Evolutionary conservation across 2,888 invertebrate genomes (phyloP), one percentile per base, ranked within the genome.

Genomic region (Eristalinus aeneus): DNA sequence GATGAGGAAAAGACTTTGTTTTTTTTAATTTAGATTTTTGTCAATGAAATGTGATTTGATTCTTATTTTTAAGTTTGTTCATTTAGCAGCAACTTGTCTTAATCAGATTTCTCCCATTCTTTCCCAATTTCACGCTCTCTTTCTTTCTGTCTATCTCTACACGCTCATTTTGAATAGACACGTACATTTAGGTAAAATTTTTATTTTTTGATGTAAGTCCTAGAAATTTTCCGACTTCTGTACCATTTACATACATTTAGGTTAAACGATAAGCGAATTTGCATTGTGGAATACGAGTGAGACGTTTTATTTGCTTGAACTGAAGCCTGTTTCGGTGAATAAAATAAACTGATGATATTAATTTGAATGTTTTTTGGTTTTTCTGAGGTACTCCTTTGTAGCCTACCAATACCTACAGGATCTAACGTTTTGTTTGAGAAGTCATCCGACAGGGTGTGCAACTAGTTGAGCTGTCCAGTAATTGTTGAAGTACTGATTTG

Each of bases 41-140:
- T 84, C 75, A 75, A 79, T 75, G 75, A 85, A 79, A 85, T 85
- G 85, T 85, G 85, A 85, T 85, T 85, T 81, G 81, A 81, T 85
- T 75, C 67, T 34, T 80, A 85, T 64, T 63, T 72, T 76, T 85
- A 85, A 72, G 80, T 76, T 76, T 67, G 8, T 75, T 63, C 68
- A 75, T 61, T 34, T 61, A 39, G 46, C 46, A 67, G 60, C 53
- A 64, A 63, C 60, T 75, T 72, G 64, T 71, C 31, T 65, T 58
- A n/a, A 22, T 23, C 12, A 58, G 27, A 11, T 46, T 32, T 54
- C 36, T 58, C n/a, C 39, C 23, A 22, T 23, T 46, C 53, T 53
- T 16, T 8, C 53, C 16, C 23, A 8, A 3, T 23, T 12, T 56
- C 56, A n/a, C 23, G 1, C 23, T 56, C 23, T 23, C 12, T 12